Conservation (phyloP, 2,113 vertebrate species). For the Catagonus wagneri region DNA sequence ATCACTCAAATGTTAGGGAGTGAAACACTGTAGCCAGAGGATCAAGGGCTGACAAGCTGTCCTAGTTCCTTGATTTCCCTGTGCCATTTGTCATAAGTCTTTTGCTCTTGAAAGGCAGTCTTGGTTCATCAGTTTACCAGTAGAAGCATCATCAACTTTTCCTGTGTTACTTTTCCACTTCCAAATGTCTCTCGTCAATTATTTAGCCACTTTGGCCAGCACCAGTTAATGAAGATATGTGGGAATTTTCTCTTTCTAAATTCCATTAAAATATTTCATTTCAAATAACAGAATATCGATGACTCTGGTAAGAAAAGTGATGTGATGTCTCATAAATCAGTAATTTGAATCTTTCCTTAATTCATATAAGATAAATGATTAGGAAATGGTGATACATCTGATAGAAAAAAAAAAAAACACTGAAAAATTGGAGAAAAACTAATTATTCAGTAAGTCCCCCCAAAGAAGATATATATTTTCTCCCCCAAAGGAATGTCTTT, state of each 20-base stretch:
- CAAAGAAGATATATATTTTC: background rate
- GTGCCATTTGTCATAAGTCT: background rate
- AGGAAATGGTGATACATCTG: background rate
- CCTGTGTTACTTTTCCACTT: slow-evolving; percentile 44
- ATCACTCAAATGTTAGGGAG: background rate
- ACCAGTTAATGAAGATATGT: slow-evolving; percentile 47
- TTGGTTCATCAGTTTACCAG: slow-evolving; percentile 49
- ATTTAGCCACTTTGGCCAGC: background rate
- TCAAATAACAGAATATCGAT: slow-evolving; percentile 66
- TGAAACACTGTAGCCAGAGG: background rate
- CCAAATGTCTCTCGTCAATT: slow-evolving; percentile 61
- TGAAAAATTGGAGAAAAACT: background rate
- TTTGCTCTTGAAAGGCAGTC: background rate
- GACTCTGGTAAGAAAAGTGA: background rate
- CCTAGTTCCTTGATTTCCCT: slow-evolving; percentile 9
- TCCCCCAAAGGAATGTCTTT: background rate
- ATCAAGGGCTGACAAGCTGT: background rate
- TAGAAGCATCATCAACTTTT: slow-evolving; percentile 53
- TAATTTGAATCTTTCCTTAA: slow-evolving; percentile 4
- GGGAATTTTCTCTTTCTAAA: slow-evolving; percentile 73
- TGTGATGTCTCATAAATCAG: slow-evolving; percentile 47
- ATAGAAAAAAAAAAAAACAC: slow-evolving; percentile 9
- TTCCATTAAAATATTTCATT: slow-evolving; percentile 69
- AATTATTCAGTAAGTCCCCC: background rate
- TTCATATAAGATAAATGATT: slow-evolving; percentile 38